phyloP scores from a whole-genome alignment of 2,888 invertebrate species.

The Dasysyrphus albostriatus region DNA sequence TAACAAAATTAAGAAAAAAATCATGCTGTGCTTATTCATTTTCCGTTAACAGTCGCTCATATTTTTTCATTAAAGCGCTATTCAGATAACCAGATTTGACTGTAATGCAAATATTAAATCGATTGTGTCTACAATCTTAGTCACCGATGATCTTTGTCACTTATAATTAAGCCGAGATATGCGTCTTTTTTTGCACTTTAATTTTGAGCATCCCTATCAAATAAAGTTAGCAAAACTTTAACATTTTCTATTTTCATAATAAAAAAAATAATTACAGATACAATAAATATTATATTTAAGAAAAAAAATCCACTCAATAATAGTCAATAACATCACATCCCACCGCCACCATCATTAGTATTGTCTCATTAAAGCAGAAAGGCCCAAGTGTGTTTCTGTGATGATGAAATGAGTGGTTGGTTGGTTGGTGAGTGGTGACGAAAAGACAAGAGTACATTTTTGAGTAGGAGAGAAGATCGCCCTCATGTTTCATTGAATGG shows the following conservation, averaged over 20 bases:
- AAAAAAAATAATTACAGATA: background rate
- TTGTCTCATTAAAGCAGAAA: slow-evolving; percentile 17
- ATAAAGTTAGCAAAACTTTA: background rate
- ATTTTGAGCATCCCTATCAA: no score
- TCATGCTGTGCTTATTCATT: no score
- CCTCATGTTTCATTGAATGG: slow-evolving; percentile 2
- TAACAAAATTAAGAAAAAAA: no score
- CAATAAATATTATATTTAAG: background rate
- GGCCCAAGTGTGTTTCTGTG: background rate
- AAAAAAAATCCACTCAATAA: slow-evolving; percentile 28
- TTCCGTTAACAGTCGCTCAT: no score
- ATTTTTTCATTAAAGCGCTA: no score
- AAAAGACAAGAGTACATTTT: slow-evolving; percentile 3
- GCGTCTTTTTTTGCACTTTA: no score
- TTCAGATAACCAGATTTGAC: no score
- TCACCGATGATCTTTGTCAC: no score
- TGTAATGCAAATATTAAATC: no score
- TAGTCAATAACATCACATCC: slow-evolving; percentile 10
- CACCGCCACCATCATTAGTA: background rate
- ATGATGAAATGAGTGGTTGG: background rate
- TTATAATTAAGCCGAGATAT: no score
- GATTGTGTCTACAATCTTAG: no score
- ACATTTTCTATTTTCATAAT: background rate
- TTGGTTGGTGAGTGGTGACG: background rate
- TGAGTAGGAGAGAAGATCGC: slow-evolving; percentile 28